Evolutionary conservation across 2,888 invertebrate species (phyloP), one percentile per base, ranked within the genome.

Genomic region (Allacma fusca): DNA sequence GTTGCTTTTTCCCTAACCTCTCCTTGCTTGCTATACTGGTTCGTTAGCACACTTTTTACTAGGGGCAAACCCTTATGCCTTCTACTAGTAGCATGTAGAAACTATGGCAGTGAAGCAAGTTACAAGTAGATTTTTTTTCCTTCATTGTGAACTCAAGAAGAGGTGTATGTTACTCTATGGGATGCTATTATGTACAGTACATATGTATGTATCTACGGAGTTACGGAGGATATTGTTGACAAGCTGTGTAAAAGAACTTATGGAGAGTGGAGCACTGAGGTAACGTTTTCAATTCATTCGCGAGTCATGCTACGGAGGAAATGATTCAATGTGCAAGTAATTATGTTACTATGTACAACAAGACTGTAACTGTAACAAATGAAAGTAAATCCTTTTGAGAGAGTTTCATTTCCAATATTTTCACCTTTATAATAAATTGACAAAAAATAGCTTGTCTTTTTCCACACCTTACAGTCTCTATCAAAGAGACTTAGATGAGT

Each of bases 271-370:
- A 40, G 40, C 40, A 40, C 13, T 40, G 7, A 40, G 40, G n/a
- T 13, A 50, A 50, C n/a, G 19, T 50, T 50, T 50, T 19, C 50
- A 50, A 50, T 50, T 12, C 50, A 50, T 19, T 44, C n/a, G 70
- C 70, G n/a, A 28, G 73, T 73, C 73, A 73, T 73, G 73, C 62
- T 62, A 73, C 73, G 73, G 73, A 59, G 73, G 73, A 73, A 44
- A 62, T 62, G 62, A 73, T 28, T 68, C 40, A 34, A 68, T 23
- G 19, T 23, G 13, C 40, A 2, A 62, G 59, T 62, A 62, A 62
- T 62, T 62, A 62, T 26, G 62, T 26, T 23, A 9, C 34, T 34
- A 4, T 57, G 7, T 16, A 16, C 57, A 21, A 16, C 26, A 12
- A 24, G n/a, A n/a, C n/a, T 23, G 26, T 9, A 62, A 23, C 23